phyloP scores from a whole-genome alignment of 2,113 vertebrate species.

The Xenopus borealis region DNA sequence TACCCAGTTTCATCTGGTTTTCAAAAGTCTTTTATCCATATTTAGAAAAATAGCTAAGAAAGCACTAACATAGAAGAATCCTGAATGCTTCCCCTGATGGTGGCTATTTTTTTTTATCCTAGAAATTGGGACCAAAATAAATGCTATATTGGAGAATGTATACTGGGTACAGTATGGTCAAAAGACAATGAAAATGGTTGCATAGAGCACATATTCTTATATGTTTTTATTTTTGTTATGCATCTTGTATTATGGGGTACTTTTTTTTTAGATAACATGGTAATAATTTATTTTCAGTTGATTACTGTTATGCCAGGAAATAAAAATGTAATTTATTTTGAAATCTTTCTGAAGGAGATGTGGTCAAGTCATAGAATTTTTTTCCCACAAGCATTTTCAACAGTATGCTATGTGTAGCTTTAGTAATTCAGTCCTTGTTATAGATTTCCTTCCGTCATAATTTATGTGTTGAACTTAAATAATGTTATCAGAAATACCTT shows the following conservation, averaged over 20 bases:
- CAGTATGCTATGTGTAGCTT: too few species aligned
- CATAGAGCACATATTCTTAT: too few species aligned
- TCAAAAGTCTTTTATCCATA: neutral
- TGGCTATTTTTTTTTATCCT: neutral
- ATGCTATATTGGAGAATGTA: neutral
- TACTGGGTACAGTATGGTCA: too few species aligned
- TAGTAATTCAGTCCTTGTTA: too few species aligned
- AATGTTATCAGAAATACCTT: too few species aligned
- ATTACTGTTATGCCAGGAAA: neutral
- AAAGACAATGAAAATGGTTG: too few species aligned
- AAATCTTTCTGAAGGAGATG: too few species aligned
- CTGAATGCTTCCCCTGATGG: neutral
- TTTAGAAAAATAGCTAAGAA: neutral
- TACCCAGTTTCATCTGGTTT: neutral
- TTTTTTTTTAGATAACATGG: neutral
- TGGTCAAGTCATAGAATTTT: too few species aligned
- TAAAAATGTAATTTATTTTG: too few species aligned
- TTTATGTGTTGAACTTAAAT: too few species aligned
- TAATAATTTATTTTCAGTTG: neutral
- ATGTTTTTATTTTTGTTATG: neutral
- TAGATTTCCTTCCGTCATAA: too few species aligned
- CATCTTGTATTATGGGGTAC: neutral
- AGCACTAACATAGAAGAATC: neutral
- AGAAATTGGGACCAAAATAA: constrained; percentile 1
- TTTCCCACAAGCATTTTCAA: too few species aligned